These are phyloP conservation scores for Poliocrania exsul DNA, from an alignment of 2,797 vertebrate genomes.

Conservation along the genomic window DNA sequence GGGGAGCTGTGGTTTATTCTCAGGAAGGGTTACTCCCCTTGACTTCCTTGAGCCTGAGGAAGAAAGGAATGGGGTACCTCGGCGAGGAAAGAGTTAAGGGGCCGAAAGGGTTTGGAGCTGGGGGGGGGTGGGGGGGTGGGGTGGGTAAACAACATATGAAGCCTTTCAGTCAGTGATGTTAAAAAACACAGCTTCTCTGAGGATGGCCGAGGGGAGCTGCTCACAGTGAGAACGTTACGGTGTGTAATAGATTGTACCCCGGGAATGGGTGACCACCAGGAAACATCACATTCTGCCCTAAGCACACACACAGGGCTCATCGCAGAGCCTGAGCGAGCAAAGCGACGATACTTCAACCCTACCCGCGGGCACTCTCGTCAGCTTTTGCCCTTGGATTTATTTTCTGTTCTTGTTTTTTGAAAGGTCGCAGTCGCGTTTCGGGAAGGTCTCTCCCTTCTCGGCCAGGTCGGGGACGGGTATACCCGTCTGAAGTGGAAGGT, in stretches of 20 bases:
- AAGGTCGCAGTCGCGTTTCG: not conserved
- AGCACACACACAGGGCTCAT: not conserved
- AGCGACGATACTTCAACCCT: not conserved
- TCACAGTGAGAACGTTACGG: conserved; percentile 24
- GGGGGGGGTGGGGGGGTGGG: too few relatives aligned
- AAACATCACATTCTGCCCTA: not conserved
- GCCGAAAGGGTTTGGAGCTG: not conserved
- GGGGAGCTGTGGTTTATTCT: not conserved
- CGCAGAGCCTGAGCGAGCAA: not conserved
- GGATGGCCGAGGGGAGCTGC: not conserved
- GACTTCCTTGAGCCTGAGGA: not conserved
- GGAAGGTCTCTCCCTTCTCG: not conserved
- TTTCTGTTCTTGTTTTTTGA: not conserved
- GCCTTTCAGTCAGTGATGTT: conserved; percentile 54
- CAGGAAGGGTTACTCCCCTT: not conserved
- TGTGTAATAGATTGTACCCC: conserved; percentile 24
- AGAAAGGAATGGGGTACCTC: not conserved
- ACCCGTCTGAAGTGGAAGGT: not conserved
- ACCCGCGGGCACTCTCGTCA: not conserved
- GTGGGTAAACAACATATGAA: conserved; percentile 60
- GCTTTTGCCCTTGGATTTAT: not conserved
- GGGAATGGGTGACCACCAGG: conserved; percentile 64
- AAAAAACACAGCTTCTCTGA: not conserved
- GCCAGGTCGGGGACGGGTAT: not conserved
- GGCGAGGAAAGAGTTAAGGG: conserved; percentile 68